phyloP scores from a whole-genome alignment of 2,113 vertebrate species.

The Leptocoma aspasia region DNA sequence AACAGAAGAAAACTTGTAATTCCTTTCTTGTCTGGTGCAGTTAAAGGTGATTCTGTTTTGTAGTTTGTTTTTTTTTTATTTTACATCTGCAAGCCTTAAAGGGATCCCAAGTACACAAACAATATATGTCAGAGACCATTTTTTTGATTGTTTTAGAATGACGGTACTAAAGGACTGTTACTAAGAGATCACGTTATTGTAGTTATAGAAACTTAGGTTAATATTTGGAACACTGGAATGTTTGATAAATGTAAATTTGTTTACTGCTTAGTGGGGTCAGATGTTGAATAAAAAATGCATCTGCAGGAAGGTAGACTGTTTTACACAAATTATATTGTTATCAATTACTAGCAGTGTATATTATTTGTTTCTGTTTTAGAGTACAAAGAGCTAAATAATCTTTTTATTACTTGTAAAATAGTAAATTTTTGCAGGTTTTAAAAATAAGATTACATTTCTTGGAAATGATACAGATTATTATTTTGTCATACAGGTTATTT shows the following conservation, averaged over 20 bases:
- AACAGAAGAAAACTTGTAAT: neutral
- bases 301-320: conserved; percentile 17
- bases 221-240: conserved; percentile 48
- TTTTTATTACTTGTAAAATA: neutral
- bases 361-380: neutral
- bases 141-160: conserved; percentile 50
- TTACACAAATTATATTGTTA: conserved; percentile 7
- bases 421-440: neutral
- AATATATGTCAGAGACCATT: conserved; percentile 61
- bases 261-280: conserved; percentile 36
- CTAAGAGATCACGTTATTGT: conserved; percentile 21
- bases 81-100: conserved; percentile 40
- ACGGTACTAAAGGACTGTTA: conserved; percentile 26
- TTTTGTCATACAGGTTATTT: neutral
- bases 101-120: conserved; percentile 50
- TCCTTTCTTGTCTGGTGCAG: neutral
- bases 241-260: conserved; percentile 57
- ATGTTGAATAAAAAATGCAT: conserved; percentile 25
- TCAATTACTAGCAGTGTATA: neutral
- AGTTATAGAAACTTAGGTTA: conserved; percentile 69
- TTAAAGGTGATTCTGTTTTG: conserved; percentile 14
- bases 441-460: neutral
- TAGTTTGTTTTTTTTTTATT: conserved; percentile 38
- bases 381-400: neutral
- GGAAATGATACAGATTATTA: neutral